Percentiles rank a stretch among this genome's conserved stretches.
These are phyloP conservation scores for Vannuccia rotundouncinata DNA, from an alignment of 2,888 invertebrate genomes.

Conservation along the genomic window DNA sequence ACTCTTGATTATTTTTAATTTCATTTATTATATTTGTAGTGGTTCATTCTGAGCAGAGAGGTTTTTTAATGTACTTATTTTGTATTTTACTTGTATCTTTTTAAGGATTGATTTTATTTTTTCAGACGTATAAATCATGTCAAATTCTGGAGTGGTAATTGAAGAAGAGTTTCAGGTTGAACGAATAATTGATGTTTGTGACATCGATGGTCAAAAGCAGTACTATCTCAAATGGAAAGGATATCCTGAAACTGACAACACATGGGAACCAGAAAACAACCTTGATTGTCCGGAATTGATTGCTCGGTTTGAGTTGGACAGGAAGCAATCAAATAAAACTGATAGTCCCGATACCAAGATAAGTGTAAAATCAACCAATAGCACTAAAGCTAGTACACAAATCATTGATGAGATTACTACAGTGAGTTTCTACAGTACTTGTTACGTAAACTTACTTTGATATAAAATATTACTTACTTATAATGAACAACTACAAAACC, in stretches of 20 bases:
- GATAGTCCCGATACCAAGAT: background rate
- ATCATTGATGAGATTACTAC: too few relatives aligned
- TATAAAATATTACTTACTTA: too few relatives aligned
- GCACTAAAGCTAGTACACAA: background rate
- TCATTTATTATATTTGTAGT: too few relatives aligned
- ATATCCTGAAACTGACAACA: conserved; percentile 35
- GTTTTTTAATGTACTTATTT: too few relatives aligned
- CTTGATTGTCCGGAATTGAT: conserved; percentile 36
- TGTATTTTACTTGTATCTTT: too few relatives aligned
- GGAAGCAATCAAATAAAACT: background rate
- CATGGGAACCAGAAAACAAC: conserved; percentile 37
- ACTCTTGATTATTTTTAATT: too few relatives aligned
- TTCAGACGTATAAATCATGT: too few relatives aligned
- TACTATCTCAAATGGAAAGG: conserved; percentile 39
- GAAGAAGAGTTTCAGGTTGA: conserved; percentile 38
- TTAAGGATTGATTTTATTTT: too few relatives aligned
- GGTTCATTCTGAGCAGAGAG: too few relatives aligned
- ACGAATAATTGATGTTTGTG: conserved; percentile 30
- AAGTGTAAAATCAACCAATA: background rate
- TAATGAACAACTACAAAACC: too few relatives aligned
- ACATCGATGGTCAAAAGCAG: conserved; percentile 27
- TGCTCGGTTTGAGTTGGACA: background rate
- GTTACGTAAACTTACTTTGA: too few relatives aligned
- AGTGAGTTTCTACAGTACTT: too few relatives aligned
- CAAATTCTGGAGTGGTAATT: background rate